Percentiles rank a stretch among this genome's conserved stretches.
phyloP scores from a whole-genome alignment of 1,140 invertebrate genomes.

The Drosophila mojavensis region DNA sequence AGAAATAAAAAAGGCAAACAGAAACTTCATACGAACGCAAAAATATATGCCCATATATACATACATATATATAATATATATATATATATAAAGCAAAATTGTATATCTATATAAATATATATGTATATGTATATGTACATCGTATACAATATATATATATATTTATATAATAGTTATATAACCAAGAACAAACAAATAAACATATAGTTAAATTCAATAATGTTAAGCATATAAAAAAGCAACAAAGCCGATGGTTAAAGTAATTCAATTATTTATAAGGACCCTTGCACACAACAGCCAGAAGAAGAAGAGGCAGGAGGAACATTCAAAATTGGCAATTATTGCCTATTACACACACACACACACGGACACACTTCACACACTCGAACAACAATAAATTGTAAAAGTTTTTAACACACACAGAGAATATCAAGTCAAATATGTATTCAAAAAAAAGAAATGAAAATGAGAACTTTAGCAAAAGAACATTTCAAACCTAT shows the following conservation, averaged over 20 bases:
- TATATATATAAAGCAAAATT: constrained; percentile 38
- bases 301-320: constrained; percentile 16
- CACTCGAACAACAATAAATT: constrained; percentile 45
- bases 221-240: constrained; percentile 66
- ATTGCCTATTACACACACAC: constrained; percentile 40
- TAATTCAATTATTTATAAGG: constrained; percentile 79
- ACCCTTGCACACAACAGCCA: constrained; percentile 53
- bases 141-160: too few species aligned
- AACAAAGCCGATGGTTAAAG: constrained; percentile 54
- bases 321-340: constrained; percentile 39
- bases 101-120: constrained; percentile 32
- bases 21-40: constrained; percentile 56
- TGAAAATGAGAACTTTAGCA: constrained; percentile 38
- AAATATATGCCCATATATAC: constrained; percentile 59
- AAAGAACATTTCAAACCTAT: constrained; percentile 40
- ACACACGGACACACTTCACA: constrained; percentile 23
- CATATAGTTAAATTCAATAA: constrained; percentile 83
- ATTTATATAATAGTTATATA: constrained; percentile 73
- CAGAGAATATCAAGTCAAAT: constrained; percentile 31
- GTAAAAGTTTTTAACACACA: constrained; percentile 61
- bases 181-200: constrained; percentile 80
- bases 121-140: constrained; percentile 35
- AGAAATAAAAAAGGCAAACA: constrained; percentile 23
- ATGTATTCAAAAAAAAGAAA: constrained; percentile 31
- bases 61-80: constrained; percentile 48